phyloP scores from a whole-genome alignment of 2,797 vertebrate genomes.

The Gymnothorax reevesii region DNA sequence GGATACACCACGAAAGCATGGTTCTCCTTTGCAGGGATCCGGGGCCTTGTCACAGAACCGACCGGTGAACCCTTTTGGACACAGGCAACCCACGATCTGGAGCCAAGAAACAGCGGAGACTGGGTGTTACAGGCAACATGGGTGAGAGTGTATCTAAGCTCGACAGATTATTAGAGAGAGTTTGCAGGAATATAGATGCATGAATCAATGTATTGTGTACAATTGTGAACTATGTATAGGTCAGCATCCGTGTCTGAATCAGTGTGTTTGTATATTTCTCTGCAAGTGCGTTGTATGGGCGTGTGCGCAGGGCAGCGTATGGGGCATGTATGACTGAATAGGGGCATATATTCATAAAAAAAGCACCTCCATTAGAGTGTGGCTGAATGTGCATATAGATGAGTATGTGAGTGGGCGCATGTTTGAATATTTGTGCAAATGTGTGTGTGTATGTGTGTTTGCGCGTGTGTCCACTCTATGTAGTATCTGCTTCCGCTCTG shows the following conservation, averaged over 20 bases:
- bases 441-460: not conserved
- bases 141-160: not conserved
- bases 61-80: constrained; percentile 71
- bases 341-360: no score
- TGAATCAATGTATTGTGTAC: not conserved
- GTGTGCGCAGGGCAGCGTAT: not conserved
- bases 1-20: constrained; percentile 72
- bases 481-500: not conserved
- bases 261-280: not conserved
- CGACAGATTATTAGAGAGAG: not conserved
- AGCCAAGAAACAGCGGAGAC: not conserved
- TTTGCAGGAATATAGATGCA: not conserved
- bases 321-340: no score
- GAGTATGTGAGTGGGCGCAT: not conserved
- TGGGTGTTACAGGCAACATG: no score
- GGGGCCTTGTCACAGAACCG: constrained; percentile 65
- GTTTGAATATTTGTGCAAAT: not conserved
- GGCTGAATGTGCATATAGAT: not conserved
- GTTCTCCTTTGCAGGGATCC: constrained; percentile 68
- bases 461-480: not conserved
- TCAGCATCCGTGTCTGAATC: not conserved
- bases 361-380: not conserved
- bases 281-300: not conserved
- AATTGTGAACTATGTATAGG: not conserved
- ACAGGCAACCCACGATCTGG: constrained; percentile 77